A percentile compares a stretch with the other conserved stretches of the same genome.
phyloP scores from a whole-genome alignment of 2,888 invertebrate genomes.

The Cataglyphis altisquamis region DNA sequence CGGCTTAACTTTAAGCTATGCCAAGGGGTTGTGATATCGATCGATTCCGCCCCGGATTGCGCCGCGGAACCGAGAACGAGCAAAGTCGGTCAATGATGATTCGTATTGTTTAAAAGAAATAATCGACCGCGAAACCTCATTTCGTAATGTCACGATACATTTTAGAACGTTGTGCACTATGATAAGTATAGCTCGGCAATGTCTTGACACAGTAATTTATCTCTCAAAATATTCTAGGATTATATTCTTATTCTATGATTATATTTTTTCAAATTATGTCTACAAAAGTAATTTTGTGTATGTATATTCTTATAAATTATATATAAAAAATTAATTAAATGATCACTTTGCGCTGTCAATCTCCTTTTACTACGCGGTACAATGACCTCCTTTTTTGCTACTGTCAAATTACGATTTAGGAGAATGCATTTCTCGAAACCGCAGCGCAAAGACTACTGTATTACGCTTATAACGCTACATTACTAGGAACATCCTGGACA shows the following conservation, averaged over 20 bases:
- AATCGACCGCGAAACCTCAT: constrained; percentile 2
- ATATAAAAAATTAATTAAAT: background rate
- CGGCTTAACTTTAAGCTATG: background rate
- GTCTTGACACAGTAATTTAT: constrained; percentile 5
- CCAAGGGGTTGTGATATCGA: constrained; percentile 31
- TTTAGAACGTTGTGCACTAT: background rate
- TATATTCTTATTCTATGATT: background rate
- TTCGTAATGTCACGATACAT: background rate
- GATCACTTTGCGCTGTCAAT: background rate
- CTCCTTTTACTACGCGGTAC: background rate
- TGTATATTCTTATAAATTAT: background rate
- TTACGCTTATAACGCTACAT: constrained; percentile 23
- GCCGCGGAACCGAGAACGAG: background rate
- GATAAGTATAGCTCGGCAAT: background rate
- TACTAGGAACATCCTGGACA: constrained; percentile 76
- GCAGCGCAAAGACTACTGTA: background rate
- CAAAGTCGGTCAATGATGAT: constrained; percentile 7
- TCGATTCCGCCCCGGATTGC: constrained; percentile 2
- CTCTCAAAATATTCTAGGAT: background rate
- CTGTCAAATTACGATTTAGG: background rate
- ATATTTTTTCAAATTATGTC: constrained; percentile 1
- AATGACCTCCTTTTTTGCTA: background rate
- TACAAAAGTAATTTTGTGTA: background rate
- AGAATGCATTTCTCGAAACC: background rate
- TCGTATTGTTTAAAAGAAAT: background rate